Conservation (phyloP, 2,113 vertebrate genomes). For the Phalacrocorax brasilianus region DNA sequence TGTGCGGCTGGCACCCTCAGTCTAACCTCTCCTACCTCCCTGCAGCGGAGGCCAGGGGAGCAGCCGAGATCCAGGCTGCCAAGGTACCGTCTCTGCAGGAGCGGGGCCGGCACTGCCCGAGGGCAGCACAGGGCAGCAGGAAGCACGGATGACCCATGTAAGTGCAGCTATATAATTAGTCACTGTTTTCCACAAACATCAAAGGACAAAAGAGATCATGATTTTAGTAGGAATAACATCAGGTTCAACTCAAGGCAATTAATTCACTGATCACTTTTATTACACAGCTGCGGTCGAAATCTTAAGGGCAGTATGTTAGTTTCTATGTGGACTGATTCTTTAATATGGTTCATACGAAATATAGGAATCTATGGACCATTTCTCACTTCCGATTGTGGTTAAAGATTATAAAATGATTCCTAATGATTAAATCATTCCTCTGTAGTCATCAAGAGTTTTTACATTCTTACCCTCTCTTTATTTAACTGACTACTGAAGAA, state of each 20-base stretch:
- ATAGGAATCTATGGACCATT: not conserved
- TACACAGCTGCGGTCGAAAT: not conserved
- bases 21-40: accelerated
- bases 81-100: not conserved
- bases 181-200: not conserved
- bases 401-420: not conserved
- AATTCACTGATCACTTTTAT: not conserved
- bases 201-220: accelerated
- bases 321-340: not conserved
- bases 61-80: too few relatives aligned
- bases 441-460: not conserved
- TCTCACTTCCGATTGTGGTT: not conserved
- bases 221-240: not conserved
- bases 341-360: not conserved
- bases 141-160: not conserved
- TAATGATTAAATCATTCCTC: not conserved
- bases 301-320: not conserved
- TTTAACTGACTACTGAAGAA: not conserved
- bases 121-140: not conserved
- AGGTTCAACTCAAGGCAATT: not conserved
- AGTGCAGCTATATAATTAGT: not conserved
- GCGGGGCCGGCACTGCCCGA: accelerated
- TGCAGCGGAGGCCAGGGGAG: not conserved
- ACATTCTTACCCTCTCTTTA: not conserved
- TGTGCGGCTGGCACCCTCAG: accelerated